phyloP scores from a whole-genome alignment of 2,113 vertebrate species.

The Lepus timidus region DNA sequence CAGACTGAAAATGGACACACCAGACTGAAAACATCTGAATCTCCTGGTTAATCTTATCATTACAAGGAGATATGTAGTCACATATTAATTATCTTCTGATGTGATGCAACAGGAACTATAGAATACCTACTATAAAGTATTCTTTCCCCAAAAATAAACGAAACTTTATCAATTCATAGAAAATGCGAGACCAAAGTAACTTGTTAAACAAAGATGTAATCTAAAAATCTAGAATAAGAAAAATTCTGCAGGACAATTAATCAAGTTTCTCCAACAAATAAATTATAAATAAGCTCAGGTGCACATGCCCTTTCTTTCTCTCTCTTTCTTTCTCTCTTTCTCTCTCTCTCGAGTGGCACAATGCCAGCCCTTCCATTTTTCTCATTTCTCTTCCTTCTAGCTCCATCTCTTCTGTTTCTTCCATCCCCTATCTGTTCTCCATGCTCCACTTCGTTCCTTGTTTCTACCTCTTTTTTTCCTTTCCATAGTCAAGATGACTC shows the following conservation, averaged over 20 bases:
- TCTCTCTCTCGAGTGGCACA: too few relatives aligned
- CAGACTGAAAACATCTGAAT: not conserved
- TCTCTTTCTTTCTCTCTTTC: not conserved
- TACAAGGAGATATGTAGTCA: not conserved
- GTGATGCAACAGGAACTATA: not conserved
- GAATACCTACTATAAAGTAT: not conserved
- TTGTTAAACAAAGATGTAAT: not conserved
- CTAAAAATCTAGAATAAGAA: not conserved
- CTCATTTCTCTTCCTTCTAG: not conserved
- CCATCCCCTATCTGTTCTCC: not conserved
- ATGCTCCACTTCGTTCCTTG: not conserved
- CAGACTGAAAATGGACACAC: not conserved
- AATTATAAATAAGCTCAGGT: not conserved
- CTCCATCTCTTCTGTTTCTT: not conserved
- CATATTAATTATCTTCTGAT: not conserved
- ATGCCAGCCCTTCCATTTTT: not conserved
- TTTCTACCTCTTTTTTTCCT: not conserved
- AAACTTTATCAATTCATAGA: not conserved
- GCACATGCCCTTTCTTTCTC: rapidly evolving
- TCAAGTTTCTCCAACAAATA: not conserved
- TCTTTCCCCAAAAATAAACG: not conserved
- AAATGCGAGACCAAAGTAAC: not conserved
- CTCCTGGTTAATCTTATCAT: not conserved
- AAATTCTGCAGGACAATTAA: not conserved
- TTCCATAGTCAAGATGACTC: not conserved